Evolutionary conservation across 2,888 invertebrate species (phyloP).

Genomic region (Diplolepis rosae): DNA sequence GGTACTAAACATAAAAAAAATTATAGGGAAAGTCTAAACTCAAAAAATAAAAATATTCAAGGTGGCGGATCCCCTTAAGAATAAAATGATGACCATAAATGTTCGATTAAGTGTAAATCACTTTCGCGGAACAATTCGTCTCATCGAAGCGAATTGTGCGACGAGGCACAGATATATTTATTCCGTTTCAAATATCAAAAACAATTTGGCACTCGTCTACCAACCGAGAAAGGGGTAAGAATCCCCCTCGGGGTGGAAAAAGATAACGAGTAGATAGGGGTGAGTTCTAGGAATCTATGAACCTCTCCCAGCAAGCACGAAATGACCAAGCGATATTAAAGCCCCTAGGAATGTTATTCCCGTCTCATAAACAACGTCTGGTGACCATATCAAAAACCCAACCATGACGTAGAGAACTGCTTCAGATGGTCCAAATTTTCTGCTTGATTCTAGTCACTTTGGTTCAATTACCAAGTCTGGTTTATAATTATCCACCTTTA

Average conservation of each 20-base stretch:
- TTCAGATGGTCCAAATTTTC: not conserved
- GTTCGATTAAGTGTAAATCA: not conserved
- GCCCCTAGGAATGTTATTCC: constrained; percentile 59
- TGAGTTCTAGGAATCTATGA: constrained; percentile 6
- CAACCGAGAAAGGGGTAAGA: not conserved
- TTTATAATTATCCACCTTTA: no score
- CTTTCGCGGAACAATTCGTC: no score
- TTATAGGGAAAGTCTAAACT: no score
- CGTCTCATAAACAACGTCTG: constrained; percentile 50
- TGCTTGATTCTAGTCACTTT: not conserved
- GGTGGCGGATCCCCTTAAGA: no score
- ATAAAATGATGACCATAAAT: no score
- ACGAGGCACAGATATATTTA: constrained; percentile 51
- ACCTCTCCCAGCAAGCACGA: not conserved
- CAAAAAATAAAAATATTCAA: no score
- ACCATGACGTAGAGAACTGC: not conserved
- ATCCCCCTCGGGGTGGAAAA: constrained; percentile 25
- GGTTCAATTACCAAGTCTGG: not conserved
- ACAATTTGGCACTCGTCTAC: constrained; percentile 54
- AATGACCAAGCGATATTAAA: constrained; percentile 58
- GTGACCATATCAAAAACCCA: not conserved
- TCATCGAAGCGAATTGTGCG: not conserved
- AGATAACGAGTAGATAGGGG: not conserved
- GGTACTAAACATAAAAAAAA: no score
- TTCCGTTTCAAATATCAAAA: constrained; percentile 66